phyloP scores from a whole-genome alignment of 2,797 vertebrate genomes.

The Lophura swinhoii region DNA sequence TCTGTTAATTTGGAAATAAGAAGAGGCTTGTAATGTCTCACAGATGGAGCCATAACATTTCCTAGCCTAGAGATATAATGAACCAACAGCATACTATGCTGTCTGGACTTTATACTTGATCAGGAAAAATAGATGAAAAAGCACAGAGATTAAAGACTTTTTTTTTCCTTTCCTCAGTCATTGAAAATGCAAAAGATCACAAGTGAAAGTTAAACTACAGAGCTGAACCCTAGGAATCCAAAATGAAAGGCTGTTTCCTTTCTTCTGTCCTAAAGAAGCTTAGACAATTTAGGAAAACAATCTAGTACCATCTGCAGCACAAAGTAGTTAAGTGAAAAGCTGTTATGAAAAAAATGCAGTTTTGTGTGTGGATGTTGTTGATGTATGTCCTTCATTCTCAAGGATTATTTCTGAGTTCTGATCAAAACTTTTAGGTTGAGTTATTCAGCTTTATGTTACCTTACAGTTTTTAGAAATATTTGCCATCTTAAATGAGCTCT shows the following conservation, averaged over 20 bases:
- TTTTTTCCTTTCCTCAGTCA: not conserved
- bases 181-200: not conserved
- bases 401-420: not conserved
- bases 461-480: not conserved
- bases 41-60: not conserved
- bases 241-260: not conserved
- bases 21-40: not conserved
- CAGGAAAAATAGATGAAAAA: not conserved
- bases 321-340: not conserved
- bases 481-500: not conserved
- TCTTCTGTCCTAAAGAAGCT: not conserved
- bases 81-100: not conserved
- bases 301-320: not conserved
- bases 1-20: not conserved
- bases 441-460: not conserved
- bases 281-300: not conserved
- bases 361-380: not conserved
- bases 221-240: not conserved
- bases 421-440: constrained; percentile 19
- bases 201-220: not conserved
- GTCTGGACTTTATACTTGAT: not conserved
- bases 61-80: not conserved
- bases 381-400: not conserved
- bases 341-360: not conserved
- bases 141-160: not conserved